Conservation (phyloP, 2,113 vertebrate species). For the Entelurus aequoreus region DNA sequence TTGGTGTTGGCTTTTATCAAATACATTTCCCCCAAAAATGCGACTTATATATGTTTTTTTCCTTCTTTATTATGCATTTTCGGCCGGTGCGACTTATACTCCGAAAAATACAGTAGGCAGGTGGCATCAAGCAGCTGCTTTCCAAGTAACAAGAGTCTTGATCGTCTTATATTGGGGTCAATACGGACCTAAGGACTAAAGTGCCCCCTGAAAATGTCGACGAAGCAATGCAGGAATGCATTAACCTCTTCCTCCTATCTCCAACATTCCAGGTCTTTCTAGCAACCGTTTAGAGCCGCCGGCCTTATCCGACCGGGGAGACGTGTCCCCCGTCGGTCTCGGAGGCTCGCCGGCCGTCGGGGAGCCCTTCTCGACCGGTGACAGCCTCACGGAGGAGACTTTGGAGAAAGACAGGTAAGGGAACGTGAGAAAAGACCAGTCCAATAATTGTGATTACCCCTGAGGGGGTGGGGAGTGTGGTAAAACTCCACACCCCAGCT, state of each 20-base stretch:
- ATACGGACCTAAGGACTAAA: too few species aligned
- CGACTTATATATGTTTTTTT: too few species aligned
- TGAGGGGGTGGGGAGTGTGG: slow-evolving; percentile 62
- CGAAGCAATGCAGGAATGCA: too few species aligned
- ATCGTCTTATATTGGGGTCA: too few species aligned
- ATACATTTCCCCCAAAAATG: too few species aligned
- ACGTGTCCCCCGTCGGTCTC: slow-evolving; percentile 46
- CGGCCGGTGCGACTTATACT: too few species aligned
- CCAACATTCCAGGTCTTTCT: slow-evolving; percentile 36
- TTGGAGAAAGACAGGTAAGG: slow-evolving; percentile 80
- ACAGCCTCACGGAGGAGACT: slow-evolving; percentile 69
- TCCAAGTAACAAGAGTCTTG: too few species aligned
- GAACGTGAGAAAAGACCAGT: neutral
- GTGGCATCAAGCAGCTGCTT: too few species aligned
- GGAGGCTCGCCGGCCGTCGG: slow-evolving; percentile 14
- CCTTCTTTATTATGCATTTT: too few species aligned
- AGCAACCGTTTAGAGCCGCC: slow-evolving; percentile 57
- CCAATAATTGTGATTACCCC: slow-evolving; percentile 11
- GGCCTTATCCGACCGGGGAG: slow-evolving; percentile 43
- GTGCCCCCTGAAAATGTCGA: too few species aligned
- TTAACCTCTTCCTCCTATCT: neutral
- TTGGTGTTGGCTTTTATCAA: too few species aligned
- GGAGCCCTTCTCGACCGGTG: slow-evolving; percentile 47
- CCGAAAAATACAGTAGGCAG: too few species aligned
- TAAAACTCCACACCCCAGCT: slow-evolving; percentile 54